These are phyloP conservation scores for Pristis pectinata DNA, from an alignment of 2,797 vertebrate species.

Conservation along the genomic window DNA sequence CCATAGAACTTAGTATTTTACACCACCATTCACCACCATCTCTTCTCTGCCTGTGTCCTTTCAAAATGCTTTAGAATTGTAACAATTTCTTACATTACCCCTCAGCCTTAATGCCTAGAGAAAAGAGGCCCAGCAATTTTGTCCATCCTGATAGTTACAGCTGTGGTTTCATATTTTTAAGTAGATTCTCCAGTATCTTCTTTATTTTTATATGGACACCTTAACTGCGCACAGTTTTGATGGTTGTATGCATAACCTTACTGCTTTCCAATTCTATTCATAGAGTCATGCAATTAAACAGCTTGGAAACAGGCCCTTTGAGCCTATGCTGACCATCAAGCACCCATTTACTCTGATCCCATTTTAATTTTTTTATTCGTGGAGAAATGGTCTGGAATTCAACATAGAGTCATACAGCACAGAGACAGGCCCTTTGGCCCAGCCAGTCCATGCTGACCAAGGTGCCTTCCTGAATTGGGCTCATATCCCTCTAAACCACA, in stretches of 20 bases:
- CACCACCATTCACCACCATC: too few species aligned
- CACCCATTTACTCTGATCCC: too few species aligned
- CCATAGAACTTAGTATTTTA: too few species aligned
- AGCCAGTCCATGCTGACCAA: too few species aligned
- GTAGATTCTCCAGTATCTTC: background rate
- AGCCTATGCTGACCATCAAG: too few species aligned
- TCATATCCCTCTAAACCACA: too few species aligned
- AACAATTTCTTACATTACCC: background rate
- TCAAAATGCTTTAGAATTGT: background rate
- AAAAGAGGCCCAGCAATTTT: background rate
- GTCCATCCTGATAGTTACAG: background rate
- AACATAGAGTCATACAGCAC: too few species aligned
- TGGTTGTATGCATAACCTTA: background rate
- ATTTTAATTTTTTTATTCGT: too few species aligned
- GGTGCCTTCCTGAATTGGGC: too few species aligned
- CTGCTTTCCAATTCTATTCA: background rate
- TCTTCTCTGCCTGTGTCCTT: background rate
- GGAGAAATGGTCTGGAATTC: too few species aligned
- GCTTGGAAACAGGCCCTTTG: too few species aligned
- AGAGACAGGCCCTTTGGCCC: too few species aligned
- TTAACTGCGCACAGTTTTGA: background rate
- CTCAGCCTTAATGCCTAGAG: background rate
- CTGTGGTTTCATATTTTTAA: background rate
- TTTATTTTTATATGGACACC: background rate
- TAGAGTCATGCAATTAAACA: background rate